These are phyloP conservation scores for Denticeps clupeoides DNA, from an alignment of 2,797 vertebrate species.

Conservation along the genomic window DNA sequence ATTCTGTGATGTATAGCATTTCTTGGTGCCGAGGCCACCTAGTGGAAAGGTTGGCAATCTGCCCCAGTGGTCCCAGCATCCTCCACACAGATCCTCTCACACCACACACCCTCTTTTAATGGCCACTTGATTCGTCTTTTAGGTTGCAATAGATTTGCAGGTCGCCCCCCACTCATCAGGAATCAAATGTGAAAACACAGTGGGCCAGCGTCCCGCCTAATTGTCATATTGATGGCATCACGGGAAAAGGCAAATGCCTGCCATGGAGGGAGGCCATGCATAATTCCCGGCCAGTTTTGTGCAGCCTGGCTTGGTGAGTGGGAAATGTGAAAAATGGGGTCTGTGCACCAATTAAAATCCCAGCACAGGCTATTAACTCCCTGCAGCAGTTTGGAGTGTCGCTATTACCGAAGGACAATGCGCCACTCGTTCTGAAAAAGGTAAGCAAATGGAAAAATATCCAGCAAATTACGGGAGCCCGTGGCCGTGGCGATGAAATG, in stretches of 20 bases:
- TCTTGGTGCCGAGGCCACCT: constrained; percentile 57
- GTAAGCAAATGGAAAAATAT: not conserved
- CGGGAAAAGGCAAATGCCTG: no score
- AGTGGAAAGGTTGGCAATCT: constrained; percentile 46
- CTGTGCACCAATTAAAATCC: no score
- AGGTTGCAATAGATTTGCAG: no score
- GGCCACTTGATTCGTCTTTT: no score
- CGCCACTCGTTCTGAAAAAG: constrained; percentile 7
- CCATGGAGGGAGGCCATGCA: no score
- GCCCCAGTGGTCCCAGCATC: constrained; percentile 26
- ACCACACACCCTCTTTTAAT: no score
- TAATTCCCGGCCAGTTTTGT: no score
- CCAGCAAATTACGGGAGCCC: not conserved
- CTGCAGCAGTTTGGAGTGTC: not conserved
- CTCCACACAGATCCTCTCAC: no score
- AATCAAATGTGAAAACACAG: no score
- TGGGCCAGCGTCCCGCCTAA: no score
- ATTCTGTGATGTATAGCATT: constrained; percentile 21
- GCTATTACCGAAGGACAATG: constrained; percentile 1
- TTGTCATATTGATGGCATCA: no score
- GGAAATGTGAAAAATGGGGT: constrained; percentile 9
- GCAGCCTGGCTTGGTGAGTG: not conserved
- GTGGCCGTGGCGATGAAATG: not conserved
- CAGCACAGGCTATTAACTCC: not conserved
- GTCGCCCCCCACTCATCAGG: no score